Conservation (phyloP, 2,888 invertebrate genomes). For the Asteroscopus sphinx region DNA sequence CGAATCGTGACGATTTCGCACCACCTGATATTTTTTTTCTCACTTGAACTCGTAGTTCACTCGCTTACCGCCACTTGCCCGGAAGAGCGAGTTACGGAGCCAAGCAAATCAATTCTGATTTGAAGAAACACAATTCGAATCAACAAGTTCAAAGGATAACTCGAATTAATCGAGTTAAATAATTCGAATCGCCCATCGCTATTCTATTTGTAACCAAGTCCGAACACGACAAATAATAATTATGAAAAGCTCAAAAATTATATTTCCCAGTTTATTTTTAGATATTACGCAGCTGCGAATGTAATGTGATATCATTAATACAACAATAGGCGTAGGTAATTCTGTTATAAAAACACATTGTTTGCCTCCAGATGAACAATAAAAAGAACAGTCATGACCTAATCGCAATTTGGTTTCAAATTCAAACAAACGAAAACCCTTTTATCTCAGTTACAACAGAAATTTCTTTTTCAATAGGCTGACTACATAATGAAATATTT, state of each 20-base stretch:
- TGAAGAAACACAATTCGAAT: no score
- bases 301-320: slow-evolving; percentile 44
- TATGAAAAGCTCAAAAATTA: slow-evolving; percentile 14
- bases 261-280: slow-evolving; percentile 39
- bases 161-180: no score
- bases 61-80: no score
- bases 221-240: slow-evolving; percentile 14
- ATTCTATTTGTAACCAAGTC: background rate
- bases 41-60: no score
- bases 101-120: no score
- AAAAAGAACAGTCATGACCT: slow-evolving; percentile 72
- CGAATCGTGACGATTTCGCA: no score
- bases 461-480: slow-evolving; percentile 75
- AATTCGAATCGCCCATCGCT: no score
- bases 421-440: slow-evolving; percentile 77
- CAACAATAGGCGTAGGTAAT: slow-evolving; percentile 59
- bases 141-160: no score
- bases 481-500: slow-evolving; percentile 81
- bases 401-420: slow-evolving; percentile 74
- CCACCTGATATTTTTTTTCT: no score
- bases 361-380: slow-evolving; percentile 66
- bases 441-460: slow-evolving; percentile 75
- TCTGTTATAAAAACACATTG: slow-evolving; percentile 66
- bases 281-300: slow-evolving; percentile 32
- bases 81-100: no score